Base-by-base conservation (phyloP, 2,797 vertebrate species). In the Melanotaenia trifasciata region DNA sequence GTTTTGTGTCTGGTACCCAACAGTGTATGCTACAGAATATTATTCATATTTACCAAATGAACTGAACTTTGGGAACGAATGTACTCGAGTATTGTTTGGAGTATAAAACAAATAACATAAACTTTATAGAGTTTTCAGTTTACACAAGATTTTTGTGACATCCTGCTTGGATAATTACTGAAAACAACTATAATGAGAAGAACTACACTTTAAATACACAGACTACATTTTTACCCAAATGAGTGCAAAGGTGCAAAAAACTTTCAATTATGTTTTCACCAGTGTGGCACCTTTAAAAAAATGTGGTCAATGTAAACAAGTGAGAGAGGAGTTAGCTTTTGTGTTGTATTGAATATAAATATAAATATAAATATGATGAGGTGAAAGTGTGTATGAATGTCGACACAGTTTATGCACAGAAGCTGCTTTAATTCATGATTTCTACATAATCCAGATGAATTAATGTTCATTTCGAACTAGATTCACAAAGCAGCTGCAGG, bases 401-500 rank as follows among this genome's bases (percentile, higher is more conserved):
- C 2, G 10, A 47, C 32, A 47, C 36, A 16, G 72, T 63, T 64
- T 59, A 70, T 57, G 45, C 32, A 50, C 24, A 67, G 28, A 24
- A 20, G 24, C 60, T 78, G 78, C 77, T 77, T 83, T 72, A 38
- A 38, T 38, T 12, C 2, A 38, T 2, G 11, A 38, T 12, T 13
- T 38, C 36, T 63, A 61, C 79, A 85, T 79, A 83, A 80, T 87
- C 76, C 72, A 32, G 63, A 30, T 67, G 80, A 78, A 85, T 84
- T 86, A 82, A 81, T 79, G 70, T 70, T 87, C 58, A 35, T 72
- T 71, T 69, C 83, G 80, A 90, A 86, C 81, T 65, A 77, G 74
- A 87, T 85, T 86, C 81, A 26, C 69, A 63, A 38, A 84, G 60
- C 35, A 78, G 83, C 83, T 66, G 70, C 72, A 81, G 87, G 79